Evolutionary conservation across 2,888 invertebrate species (phyloP), one percentile per base, ranked within the genome.

Genomic region (Podotricha telesiphe): DNA sequence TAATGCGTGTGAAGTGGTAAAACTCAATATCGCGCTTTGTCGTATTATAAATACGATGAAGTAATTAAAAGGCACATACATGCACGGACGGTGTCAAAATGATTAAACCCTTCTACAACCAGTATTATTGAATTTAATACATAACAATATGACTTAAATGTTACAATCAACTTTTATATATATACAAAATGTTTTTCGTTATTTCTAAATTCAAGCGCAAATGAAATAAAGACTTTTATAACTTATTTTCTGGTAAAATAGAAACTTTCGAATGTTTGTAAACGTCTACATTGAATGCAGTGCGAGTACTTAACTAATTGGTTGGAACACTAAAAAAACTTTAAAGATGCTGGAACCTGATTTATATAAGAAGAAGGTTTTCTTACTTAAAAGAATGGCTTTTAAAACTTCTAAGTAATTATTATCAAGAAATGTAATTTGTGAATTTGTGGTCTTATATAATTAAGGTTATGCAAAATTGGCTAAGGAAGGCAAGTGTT

Each of bases 291-390:
- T 55, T 65, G 37, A 68, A 47, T 68, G 67, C 67, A 68, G 20
- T 55, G 37, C 55, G 51, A 61, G 58, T 67, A 67, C 66, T 67
- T 59, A 67, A 67, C 42, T 59, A 51, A 59, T 59, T 62, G 59
- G 66, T 59, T 59, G 17, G 59, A 67, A 59, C 59, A 51, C 59
- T 51, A 50, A 59, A 65, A 59, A 67, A 59, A 59, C 48, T 66
- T 66, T 40, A 17, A 66, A 66, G 50, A 59, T 51, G 66, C 59
- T 59, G 1, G 19, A 59, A 45, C 34, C 17, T 17, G 19, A 59
- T 67, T 59, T 50, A 59, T 59, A 50, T 50, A 8, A 3, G 8
- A 28, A 17, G 37, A 67, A 22, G 42, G 42, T 28, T 59, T 59
- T 13, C 50, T 62, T 62, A 17, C 48, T 62, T 34, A 17, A 48